A percentile compares a stretch with the other conserved stretches of the same genome.
Conservation (phyloP, 2,797 vertebrate species). For the Cyclopterus lumpus region DNA sequence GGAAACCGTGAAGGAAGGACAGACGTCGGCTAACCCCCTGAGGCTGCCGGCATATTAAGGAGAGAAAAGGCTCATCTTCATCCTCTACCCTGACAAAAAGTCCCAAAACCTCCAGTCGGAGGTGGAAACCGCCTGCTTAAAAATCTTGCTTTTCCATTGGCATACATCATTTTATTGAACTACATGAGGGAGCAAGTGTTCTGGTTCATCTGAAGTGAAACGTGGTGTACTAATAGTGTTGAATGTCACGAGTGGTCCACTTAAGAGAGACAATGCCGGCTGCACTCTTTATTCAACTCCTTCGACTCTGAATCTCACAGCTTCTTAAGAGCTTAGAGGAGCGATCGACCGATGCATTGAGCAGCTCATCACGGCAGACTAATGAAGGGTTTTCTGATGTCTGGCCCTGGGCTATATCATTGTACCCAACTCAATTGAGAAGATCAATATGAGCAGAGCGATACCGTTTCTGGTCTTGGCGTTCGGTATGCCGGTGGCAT, state of each 20-base stretch:
- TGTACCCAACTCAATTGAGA: conserved; percentile 34
- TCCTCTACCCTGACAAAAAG: neutral
- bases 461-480: conserved; percentile 18
- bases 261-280: conserved; percentile 4
- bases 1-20: conserved; percentile 38
- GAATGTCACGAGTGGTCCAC: conserved; percentile 8
- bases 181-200: neutral
- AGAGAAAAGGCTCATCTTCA: conserved; percentile 20
- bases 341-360: conserved; percentile 20
- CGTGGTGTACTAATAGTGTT: neutral
- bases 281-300: neutral
- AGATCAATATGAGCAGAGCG: conserved; percentile 48
- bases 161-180: no score
- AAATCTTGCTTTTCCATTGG: no score
- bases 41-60: conserved; percentile 24
- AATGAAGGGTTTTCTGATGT: conserved; percentile 44
- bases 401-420: conserved; percentile 19
- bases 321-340: conserved; percentile 39
- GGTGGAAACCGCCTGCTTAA: neutral
- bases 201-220: conserved; percentile 13
- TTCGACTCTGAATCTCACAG: conserved; percentile 9
- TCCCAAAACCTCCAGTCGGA: neutral
- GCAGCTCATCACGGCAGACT: conserved; percentile 43
- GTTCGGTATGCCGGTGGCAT: conserved; percentile 19
- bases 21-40: conserved; percentile 5